Percentiles rank a stretch among this genome's conserved stretches.
Conservation (phyloP, 2,113 vertebrate genomes). For the Hymenochirus boettgeri region DNA sequence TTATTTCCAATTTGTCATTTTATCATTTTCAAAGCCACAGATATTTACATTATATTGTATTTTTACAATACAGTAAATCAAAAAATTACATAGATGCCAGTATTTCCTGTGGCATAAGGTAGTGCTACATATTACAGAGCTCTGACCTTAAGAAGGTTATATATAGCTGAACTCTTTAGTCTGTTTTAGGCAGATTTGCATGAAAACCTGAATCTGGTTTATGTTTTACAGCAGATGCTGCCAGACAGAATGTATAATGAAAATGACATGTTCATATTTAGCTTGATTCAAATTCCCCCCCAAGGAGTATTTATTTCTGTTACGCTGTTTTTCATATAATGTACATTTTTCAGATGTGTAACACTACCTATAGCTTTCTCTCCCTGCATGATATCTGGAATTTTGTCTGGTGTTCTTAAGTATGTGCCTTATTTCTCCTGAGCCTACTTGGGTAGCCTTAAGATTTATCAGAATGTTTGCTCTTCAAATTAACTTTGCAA, state of each 20-base stretch:
- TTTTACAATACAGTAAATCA: too few relatives aligned
- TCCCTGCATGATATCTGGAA: neutral
- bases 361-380: neutral
- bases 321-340: constrained; percentile 12
- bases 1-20: too few relatives aligned
- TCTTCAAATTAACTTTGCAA: too few relatives aligned
- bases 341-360: constrained; percentile 19
- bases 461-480: too few relatives aligned
- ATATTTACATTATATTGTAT: too few relatives aligned
- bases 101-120: too few relatives aligned
- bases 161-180: too few relatives aligned
- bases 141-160: too few relatives aligned
- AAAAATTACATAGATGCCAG: too few relatives aligned
- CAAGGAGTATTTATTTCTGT: constrained; percentile 4
- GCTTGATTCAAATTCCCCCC: constrained; percentile 7
- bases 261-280: constrained; percentile 1
- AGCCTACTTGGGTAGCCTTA: neutral
- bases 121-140: too few relatives aligned
- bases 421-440: neutral
- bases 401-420: neutral
- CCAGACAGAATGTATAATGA: neutral
- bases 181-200: neutral
- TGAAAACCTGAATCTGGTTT: neutral
- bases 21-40: too few relatives aligned
- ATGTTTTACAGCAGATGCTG: neutral